Evolutionary conservation across 2,113 vertebrate species (phyloP).

Genomic region (Athene cunicularia): DNA sequence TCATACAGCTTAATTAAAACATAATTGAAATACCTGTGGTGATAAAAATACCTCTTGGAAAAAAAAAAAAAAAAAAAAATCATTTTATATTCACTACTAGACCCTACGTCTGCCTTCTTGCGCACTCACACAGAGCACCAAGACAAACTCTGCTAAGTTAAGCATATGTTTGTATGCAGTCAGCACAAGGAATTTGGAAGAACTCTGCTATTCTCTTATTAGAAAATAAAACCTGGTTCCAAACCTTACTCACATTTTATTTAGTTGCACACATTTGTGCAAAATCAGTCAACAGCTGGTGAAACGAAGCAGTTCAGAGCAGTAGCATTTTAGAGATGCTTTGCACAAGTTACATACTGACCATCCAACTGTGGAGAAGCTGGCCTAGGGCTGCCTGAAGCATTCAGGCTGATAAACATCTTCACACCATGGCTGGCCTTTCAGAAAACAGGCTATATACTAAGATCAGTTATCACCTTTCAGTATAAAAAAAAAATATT

Average conservation of each 20-base stretch:
- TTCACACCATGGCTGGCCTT: neutral
- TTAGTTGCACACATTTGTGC: neutral
- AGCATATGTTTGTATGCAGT: neutral
- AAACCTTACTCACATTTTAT: neutral
- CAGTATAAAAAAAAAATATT: neutral
- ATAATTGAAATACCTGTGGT: neutral
- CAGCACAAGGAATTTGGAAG: neutral
- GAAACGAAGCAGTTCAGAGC: neutral
- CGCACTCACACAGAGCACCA: neutral
- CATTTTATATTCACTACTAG: neutral
- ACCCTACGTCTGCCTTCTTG: neutral
- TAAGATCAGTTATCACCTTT: neutral
- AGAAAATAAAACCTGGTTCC: neutral
- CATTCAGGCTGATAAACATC: neutral
- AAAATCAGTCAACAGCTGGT: neutral
- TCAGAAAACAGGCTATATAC: neutral
- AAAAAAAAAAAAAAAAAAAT: neutral
- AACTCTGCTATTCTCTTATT: neutral
- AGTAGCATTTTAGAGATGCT: neutral
- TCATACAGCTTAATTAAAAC: slow-evolving; percentile 51
- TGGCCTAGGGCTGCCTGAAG: neutral
- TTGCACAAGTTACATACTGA: neutral
- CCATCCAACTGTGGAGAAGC: neutral
- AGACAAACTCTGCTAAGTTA: neutral
- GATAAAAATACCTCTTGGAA: neutral